Evolutionary conservation across 2,797 vertebrate genomes (phyloP), one percentile per base, ranked within the genome.

Genomic region (Bryconaethiops microstoma): DNA sequence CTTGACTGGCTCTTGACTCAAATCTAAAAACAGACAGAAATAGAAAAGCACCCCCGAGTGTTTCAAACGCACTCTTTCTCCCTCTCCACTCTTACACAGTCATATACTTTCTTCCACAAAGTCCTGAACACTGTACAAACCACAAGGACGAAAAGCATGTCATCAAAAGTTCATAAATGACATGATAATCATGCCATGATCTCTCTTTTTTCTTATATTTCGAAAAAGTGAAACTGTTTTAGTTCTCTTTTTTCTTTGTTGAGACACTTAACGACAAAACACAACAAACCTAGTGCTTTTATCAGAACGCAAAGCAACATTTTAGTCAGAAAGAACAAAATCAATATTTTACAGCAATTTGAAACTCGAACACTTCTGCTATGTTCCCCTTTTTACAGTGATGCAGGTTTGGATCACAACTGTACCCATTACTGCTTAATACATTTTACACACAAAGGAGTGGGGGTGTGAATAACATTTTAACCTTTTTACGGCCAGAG

Each of bases 11-110:
- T 42, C 60, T 62, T 14, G 16, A 52, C 50, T 60, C 68, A 23
- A n/a, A 16, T 78, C n/a, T 60, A 29, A 63, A 29, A 65, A 65
- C 13, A 65, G 10, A 62, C 65, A 45, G 74, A 72, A 79, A 65
- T 73, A 83, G 67, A 59, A 76, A 50, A n/a, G 19, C 17, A 23
- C 52, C 55, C 48, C 54, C 1, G 29, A 59, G 40, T 7, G 35
- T 19, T 54, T 74, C 35, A 40, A 42, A 1, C 19, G 6, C 50
- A 57, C 42, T 4, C 7, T 6, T 14, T 48, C 25, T 52, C 64
- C 65, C 60, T 59, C 40, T 40, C 9, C 16, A 54, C 39, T 70
- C 16, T 13, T 48, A 48, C 40, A 17, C n/a, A 12, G 17, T 0
- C n/a, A 59, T 40, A 59, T 54, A 13, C 7, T 40, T 52, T 73